phyloP scores from a whole-genome alignment of 2,888 invertebrate genomes.

The Melipona beecheii region DNA sequence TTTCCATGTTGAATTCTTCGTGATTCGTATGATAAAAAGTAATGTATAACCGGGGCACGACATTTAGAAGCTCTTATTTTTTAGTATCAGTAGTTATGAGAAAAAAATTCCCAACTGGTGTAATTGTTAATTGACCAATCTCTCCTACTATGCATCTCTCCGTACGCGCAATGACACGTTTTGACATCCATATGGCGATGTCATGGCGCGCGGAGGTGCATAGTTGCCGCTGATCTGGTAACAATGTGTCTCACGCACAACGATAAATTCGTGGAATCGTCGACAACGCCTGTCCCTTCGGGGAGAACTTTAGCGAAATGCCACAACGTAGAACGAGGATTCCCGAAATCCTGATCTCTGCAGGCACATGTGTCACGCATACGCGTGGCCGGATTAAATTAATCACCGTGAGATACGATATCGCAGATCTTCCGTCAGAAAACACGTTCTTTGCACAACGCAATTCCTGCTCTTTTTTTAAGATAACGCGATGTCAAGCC shows the following conservation, averaged over 20 bases:
- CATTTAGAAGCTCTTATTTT: background rate
- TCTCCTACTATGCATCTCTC: background rate
- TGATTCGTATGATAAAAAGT: too few relatives aligned
- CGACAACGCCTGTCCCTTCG: slow-evolving; percentile 66
- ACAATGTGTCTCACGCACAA: slow-evolving; percentile 56
- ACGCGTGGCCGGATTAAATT: slow-evolving; percentile 26
- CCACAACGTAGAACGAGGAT: slow-evolving; percentile 19
- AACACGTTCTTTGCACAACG: too few relatives aligned
- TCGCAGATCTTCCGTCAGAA: too few relatives aligned
- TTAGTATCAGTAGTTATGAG: too few relatives aligned
- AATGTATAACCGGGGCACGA: too few relatives aligned
- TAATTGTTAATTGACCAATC: background rate
- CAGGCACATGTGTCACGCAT: slow-evolving; percentile 49
- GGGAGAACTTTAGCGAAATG: slow-evolving; percentile 64
- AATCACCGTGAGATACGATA: background rate
- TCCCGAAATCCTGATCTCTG: slow-evolving; percentile 59
- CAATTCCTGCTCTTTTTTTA: too few relatives aligned
- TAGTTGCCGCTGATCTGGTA: slow-evolving; percentile 37
- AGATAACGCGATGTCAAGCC: too few relatives aligned
- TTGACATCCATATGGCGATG: background rate
- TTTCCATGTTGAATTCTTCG: too few relatives aligned
- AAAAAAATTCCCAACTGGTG: background rate
- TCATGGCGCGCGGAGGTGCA: slow-evolving; percentile 9
- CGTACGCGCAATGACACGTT: background rate
- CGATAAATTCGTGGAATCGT: slow-evolving; percentile 67